A percentile compares a stretch with the other conserved stretches of the same genome.
Evolutionary conservation across 2,113 vertebrate genomes (phyloP).

Genomic region (Brachionichthys hirsutus): DNA sequence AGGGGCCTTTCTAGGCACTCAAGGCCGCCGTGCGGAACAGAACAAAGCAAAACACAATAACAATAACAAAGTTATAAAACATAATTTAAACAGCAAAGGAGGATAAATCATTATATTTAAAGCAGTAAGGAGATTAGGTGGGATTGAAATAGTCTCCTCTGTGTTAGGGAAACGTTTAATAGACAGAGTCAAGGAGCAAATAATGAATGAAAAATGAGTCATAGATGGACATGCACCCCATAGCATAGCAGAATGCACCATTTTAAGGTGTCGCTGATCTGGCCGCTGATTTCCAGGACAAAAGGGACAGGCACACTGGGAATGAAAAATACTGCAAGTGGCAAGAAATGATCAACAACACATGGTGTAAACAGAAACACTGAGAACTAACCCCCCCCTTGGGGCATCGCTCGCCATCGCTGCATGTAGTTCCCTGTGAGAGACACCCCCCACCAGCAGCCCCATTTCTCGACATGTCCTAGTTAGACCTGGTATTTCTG

Average conservation of each 20-base stretch:
- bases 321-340: neutral
- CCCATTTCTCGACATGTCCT: constrained; percentile 68
- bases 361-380: constrained; percentile 4
- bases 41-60: too few species aligned
- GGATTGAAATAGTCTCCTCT: too few species aligned
- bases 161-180: neutral
- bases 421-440: constrained; percentile 28
- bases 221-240: neutral
- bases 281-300: neutral
- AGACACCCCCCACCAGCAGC: constrained; percentile 38
- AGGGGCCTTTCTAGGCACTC: too few species aligned
- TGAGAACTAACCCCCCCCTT: constrained; percentile 8
- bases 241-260: neutral
- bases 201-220: neutral
- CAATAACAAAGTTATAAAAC: too few species aligned
- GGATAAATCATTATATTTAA: too few species aligned
- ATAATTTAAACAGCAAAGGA: too few species aligned
- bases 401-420: constrained; percentile 25
- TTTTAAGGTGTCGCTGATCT: neutral
- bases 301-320: neutral
- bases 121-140: too few species aligned
- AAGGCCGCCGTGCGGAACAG: too few species aligned
- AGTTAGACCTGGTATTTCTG: constrained; percentile 68
- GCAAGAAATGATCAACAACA: neutral
- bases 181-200: neutral